Evolutionary conservation across 1,140 invertebrate species (phyloP).

Genomic region (Leptopilina boulardi): DNA sequence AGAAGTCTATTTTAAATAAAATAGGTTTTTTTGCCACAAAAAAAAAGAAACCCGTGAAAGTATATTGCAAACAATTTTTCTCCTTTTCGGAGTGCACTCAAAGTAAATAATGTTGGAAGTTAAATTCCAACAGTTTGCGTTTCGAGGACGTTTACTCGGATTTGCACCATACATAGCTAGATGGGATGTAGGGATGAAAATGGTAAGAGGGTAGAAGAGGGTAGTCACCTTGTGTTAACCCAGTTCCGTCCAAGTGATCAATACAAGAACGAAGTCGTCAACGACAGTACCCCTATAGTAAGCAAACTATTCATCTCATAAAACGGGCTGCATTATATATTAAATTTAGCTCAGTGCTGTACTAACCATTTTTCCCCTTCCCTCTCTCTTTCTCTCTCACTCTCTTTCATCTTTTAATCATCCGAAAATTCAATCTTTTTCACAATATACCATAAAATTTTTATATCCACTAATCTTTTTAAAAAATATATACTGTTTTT

Average conservation of each 20-base stretch:
- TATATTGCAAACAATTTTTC: slow-evolving; percentile 31
- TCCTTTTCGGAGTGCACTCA: slow-evolving; percentile 9
- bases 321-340: slow-evolving; percentile 31
- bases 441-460: too few species aligned
- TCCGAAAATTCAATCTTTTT: too few species aligned
- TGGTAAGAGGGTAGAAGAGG: slow-evolving; percentile 53
- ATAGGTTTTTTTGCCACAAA: slow-evolving; percentile 41
- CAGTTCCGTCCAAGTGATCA: slow-evolving; percentile 64
- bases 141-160: slow-evolving; percentile 51
- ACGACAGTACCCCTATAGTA: slow-evolving; percentile 42
- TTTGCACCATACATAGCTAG: slow-evolving; percentile 48
- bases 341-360: slow-evolving; percentile 7
- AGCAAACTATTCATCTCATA: slow-evolving; percentile 60
- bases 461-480: too few species aligned
- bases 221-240: slow-evolving; percentile 62
- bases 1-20: background rate
- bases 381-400: background rate
- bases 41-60: background rate
- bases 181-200: slow-evolving; percentile 52
- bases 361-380: background rate
- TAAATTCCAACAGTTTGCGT: slow-evolving; percentile 17
- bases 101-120: slow-evolving; percentile 33
- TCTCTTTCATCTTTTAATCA: too few species aligned
- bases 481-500: too few species aligned
- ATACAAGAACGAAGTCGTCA: slow-evolving; percentile 60